phyloP scores from a whole-genome alignment of 2,888 invertebrate species.

The Dynastes hyllus region DNA sequence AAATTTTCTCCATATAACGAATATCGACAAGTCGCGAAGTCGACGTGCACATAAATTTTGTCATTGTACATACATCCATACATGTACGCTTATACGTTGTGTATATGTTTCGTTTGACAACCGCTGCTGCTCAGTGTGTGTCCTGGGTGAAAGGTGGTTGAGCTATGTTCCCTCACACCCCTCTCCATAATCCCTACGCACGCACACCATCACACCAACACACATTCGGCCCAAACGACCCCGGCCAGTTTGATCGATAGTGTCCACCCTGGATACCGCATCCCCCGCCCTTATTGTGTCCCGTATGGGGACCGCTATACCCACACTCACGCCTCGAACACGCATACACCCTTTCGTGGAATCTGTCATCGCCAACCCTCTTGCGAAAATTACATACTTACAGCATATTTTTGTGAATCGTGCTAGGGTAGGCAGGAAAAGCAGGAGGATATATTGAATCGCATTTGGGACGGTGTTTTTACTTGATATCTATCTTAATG shows the following conservation, averaged over 20 bases:
- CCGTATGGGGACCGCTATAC: constrained; percentile 53
- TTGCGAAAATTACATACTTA: constrained; percentile 54
- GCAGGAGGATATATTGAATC: constrained; percentile 37
- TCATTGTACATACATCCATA: constrained; percentile 34
- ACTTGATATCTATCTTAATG: constrained; percentile 14
- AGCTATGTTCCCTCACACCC: constrained; percentile 56
- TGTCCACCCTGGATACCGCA: constrained; percentile 68
- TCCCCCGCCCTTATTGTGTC: constrained; percentile 56
- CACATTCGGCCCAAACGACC: constrained; percentile 63
- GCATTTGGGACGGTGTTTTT: constrained; percentile 28
- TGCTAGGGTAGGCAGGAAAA: not conserved
- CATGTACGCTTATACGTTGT: constrained; percentile 8
- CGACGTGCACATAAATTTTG: constrained; percentile 51
- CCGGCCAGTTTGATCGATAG: constrained; percentile 70
- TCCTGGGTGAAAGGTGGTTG: constrained; percentile 56
- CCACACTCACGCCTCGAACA: constrained; percentile 63
- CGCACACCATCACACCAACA: constrained; percentile 59
- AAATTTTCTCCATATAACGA: constrained; percentile 53
- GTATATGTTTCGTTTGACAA: constrained; percentile 55
- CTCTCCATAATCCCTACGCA: constrained; percentile 50
- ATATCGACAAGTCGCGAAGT: constrained; percentile 55
- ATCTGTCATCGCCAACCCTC: constrained; percentile 55
- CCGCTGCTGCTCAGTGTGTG: constrained; percentile 51
- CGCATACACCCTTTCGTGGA: constrained; percentile 59
- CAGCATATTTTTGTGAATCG: constrained; percentile 48